Evolutionary conservation across 2,888 invertebrate genomes (phyloP), one percentile per base, ranked within the genome.

Genomic region (Ochropleura plecta): DNA sequence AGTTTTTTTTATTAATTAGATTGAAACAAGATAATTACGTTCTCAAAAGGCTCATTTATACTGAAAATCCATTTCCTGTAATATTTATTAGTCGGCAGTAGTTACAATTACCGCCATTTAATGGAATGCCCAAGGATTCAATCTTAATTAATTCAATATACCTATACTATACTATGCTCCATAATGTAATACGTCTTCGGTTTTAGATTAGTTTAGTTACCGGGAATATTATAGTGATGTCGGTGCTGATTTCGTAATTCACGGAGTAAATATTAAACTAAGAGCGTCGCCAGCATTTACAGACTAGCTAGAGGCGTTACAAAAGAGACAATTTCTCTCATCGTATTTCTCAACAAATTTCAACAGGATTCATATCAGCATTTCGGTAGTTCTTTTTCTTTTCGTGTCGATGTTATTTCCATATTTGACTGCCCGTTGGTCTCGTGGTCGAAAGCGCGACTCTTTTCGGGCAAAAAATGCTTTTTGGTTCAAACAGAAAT

Each of bases 81-180:
- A 14, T 12, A n/a, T 5, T 12, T 53, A 20, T 48, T 81, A 42
- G 64, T 74, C 14, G 0, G 9, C 3, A 14, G 57, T 53, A 20
- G 57, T 65, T 64, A 65, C 44, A 53, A 75, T 75, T 62, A 75
- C 40, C 49, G 63, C 18, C 3, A 18, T 20, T 49, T 73, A 77
- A 79, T 79, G 49, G 20, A 51, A 80, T 14, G 42, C 55, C 49
- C n/a, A 66, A 1, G 46, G 20, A 66, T 76, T 76, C 40, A 51
- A 42, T 49, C 49, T 10, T 75, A 55, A 76, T 81, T 78, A 66
- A 81, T 78, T 62, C 12, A 49, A 81, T 81, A 30, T 46, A 49
- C 3, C 30, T 7, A n/a, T 65, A 18, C 16, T 49, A 16, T 55
- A 46, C 12, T 46, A 62, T 30, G 20, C 16, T 49, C 5, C 16